Conservation (phyloP, 2,113 vertebrate genomes). For the Polyodon spathula region DNA sequence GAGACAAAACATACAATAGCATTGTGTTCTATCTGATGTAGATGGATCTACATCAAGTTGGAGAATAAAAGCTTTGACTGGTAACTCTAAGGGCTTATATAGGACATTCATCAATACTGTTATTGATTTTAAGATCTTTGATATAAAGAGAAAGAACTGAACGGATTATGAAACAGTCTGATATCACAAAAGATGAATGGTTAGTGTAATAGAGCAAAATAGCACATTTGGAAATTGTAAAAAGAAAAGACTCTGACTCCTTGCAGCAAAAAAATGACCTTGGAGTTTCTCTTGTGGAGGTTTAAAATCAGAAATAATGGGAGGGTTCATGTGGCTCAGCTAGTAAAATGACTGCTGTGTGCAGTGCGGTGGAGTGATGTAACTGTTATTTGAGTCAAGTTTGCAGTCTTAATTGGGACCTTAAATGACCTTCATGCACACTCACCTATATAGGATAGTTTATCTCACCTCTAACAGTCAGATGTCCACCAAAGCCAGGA, state of each 20-base stretch:
- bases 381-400: too few species aligned
- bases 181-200: conserved; percentile 1
- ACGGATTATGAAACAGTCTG: not conserved
- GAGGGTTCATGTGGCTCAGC: too few species aligned
- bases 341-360: too few species aligned
- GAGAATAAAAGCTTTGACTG: conserved; percentile 45
- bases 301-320: too few species aligned
- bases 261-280: too few species aligned
- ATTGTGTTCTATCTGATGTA: conserved; percentile 33
- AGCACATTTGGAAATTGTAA: not conserved
- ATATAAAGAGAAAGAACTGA: conserved; percentile 29
- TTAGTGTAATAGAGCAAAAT: not conserved
- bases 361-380: too few species aligned
- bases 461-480: too few species aligned
- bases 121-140: conserved; percentile 40
- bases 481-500: too few species aligned
- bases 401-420: too few species aligned
- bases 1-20: conserved; percentile 49
- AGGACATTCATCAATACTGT: conserved; percentile 45
- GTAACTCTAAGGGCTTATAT: conserved; percentile 48
- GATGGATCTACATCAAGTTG: conserved; percentile 55
- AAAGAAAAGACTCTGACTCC: not conserved
- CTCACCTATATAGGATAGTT: too few species aligned
- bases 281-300: too few species aligned
- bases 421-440: too few species aligned